Evolutionary conservation across 2,797 vertebrate genomes (phyloP), one percentile per base, ranked within the genome.

Genomic region (Myoxocephalus aenaeus): DNA sequence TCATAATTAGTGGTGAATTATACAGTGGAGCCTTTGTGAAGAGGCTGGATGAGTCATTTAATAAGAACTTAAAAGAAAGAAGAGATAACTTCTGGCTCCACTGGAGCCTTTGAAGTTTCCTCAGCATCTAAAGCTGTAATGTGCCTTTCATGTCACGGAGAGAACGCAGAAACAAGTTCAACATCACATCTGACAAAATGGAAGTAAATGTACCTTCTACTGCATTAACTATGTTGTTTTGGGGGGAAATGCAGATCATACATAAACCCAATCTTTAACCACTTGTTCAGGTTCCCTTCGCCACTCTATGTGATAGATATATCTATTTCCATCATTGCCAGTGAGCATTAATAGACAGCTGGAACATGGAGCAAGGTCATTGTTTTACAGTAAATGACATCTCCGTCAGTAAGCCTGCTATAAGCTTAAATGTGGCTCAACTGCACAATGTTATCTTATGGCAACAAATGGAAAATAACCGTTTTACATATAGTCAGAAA

Each of bases 91-190:
- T 87, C 75, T 89, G 89, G 81, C 70, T 87, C 74, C 14, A 44
- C 8, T 34, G 70, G 68, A 83, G 77, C 71, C 85, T 92, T 91
- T 92, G 81, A 93, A 22, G 50, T 22, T 20, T 51, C 48, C 48
- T n/a, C 48, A 90, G 87, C 84, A 69, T 79, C 75, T 79, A 73
- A 81, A 78, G 70, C 75, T 70, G 65, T 62, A 70, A 71, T 66
- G 57, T 82, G 70, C 74, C 83, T 90, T 90, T 94, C 66, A 89
- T 93, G 87, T 92, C 83, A 80, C 77, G 58, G 3, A 87, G 57
- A 75, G 77, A 56, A 72, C 70, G 64, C 75, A 79, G 72, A 66
- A 73, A 79, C 42, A 76, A 78, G 76, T 83, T 91, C 80, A 79
- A 81, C 65, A 51, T 85, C n/a, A 73, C 40, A 79, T 68, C 78